phyloP scores from a whole-genome alignment of 2,797 vertebrate genomes.

The Cirrhinus molitorella region DNA sequence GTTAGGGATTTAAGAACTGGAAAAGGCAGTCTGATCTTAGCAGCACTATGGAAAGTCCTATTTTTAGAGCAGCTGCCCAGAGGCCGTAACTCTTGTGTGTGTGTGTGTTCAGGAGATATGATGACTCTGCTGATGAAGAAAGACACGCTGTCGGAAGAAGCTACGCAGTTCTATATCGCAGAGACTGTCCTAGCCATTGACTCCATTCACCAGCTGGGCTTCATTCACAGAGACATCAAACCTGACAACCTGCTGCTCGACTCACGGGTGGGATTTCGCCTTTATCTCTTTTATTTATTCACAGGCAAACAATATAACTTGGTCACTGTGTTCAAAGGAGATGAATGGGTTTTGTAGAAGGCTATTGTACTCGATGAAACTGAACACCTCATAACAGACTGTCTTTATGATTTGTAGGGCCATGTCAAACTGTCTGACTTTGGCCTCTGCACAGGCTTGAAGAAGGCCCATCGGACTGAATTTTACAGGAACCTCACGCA shows the following conservation, averaged over 20 bases:
- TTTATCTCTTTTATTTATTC: slow-evolving; percentile 9
- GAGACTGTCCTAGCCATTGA: slow-evolving; percentile 97
- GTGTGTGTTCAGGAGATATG: slow-evolving; percentile 87
- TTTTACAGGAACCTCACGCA: slow-evolving; percentile 98
- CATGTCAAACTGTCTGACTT: slow-evolving; percentile 98
- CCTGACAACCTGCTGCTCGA: slow-evolving; percentile 91
- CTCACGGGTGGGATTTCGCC: slow-evolving; percentile 45
- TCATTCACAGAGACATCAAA: slow-evolving; percentile 98
- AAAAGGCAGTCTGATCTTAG: neutral
- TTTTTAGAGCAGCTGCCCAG: slow-evolving; percentile 32
- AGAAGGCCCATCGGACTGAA: slow-evolving; percentile 97
- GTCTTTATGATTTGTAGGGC: slow-evolving; percentile 78
- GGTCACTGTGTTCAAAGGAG: neutral
- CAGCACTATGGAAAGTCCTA: slow-evolving; percentile 30
- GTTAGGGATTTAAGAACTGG: neutral
- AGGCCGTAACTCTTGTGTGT: slow-evolving; percentile 17
- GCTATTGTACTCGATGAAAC: slow-evolving; percentile 12
- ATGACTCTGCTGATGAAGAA: slow-evolving; percentile 90
- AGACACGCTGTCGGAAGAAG: slow-evolving; percentile 94
- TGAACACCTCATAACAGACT: neutral
- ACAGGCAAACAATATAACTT: slow-evolving; percentile 6
- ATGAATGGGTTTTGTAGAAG: slow-evolving; percentile 9
- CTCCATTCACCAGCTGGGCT: slow-evolving; percentile 97
- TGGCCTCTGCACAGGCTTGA: slow-evolving; percentile 96
- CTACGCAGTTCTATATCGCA: slow-evolving; percentile 97